A percentile compares a stretch with the other conserved stretches of the same genome.
These are phyloP conservation scores for Tipula helvola DNA, from an alignment of 2,888 invertebrate genomes.

Conservation along the genomic window DNA sequence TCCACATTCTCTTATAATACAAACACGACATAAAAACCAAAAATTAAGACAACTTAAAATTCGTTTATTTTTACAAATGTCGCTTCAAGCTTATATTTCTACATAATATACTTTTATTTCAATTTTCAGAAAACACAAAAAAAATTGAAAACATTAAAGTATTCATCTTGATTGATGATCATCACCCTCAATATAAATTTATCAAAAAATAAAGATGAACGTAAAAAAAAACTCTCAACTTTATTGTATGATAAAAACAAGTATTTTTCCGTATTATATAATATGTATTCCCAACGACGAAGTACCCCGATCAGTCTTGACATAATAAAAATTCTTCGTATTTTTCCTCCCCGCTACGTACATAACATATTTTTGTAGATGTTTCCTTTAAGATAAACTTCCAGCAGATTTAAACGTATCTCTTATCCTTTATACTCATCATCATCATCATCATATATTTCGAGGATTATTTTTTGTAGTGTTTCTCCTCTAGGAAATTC, in stretches of 20 bases:
- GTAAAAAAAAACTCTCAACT: background rate
- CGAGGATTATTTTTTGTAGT: background rate
- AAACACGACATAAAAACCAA: no score
- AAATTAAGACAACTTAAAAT: no score
- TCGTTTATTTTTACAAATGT: background rate
- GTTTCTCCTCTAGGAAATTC: background rate
- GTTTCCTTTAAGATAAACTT: background rate
- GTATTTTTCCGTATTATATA: background rate
- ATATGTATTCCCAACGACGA: background rate
- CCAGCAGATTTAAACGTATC: background rate
- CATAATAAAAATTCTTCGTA: background rate
- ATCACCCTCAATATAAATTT: background rate
- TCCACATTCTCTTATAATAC: no score
- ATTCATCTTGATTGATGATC: background rate
- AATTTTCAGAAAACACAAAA: background rate
- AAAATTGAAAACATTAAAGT: background rate
- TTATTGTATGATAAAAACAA: background rate
- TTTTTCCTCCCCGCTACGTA: background rate
- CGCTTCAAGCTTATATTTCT: background rate
- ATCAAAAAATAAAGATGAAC: background rate
- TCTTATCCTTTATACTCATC: background rate
- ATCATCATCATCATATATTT: background rate
- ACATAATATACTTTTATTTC: background rate
- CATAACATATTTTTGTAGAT: background rate
- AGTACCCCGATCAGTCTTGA: background rate